These are phyloP conservation scores for Agapornis canus DNA, from an alignment of 2,797 vertebrate species.

Conservation along the genomic window DNA sequence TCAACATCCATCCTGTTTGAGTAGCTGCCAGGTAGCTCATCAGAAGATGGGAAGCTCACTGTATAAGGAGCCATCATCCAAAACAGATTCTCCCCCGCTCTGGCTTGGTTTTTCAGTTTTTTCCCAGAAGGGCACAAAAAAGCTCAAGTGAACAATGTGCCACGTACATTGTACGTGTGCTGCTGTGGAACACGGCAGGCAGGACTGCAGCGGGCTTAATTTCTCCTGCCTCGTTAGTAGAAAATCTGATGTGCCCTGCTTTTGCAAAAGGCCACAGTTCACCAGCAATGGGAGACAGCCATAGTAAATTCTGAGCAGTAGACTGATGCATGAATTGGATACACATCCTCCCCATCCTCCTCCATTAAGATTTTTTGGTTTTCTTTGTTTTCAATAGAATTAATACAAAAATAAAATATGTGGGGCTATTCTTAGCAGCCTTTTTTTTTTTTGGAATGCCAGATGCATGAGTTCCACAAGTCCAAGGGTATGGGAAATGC, in stretches of 20 bases:
- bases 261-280: neutral
- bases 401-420: fast-evolving
- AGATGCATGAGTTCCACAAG: neutral
- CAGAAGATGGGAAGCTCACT: neutral
- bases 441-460: neutral
- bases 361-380: neutral
- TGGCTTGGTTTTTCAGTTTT: neutral
- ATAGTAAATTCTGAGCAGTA: neutral
- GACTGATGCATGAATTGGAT: neutral
- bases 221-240: neutral
- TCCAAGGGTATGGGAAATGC: neutral
- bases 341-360: neutral
- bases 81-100: neutral
- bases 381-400: neutral
- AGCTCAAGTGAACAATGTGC: neutral
- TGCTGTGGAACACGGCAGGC: fast-evolving
- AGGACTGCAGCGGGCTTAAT: neutral
- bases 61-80: neutral
- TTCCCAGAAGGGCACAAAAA: neutral
- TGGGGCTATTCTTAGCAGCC: neutral
- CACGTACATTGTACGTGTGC: neutral
- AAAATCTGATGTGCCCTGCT: fast-evolving
- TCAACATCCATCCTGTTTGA: neutral
- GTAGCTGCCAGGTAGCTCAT: neutral
- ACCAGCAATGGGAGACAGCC: neutral